Evolutionary conservation across 1,140 invertebrate genomes (phyloP), one percentile per base, ranked within the genome.

Genomic region (Dendroctonus ponderosae): DNA sequence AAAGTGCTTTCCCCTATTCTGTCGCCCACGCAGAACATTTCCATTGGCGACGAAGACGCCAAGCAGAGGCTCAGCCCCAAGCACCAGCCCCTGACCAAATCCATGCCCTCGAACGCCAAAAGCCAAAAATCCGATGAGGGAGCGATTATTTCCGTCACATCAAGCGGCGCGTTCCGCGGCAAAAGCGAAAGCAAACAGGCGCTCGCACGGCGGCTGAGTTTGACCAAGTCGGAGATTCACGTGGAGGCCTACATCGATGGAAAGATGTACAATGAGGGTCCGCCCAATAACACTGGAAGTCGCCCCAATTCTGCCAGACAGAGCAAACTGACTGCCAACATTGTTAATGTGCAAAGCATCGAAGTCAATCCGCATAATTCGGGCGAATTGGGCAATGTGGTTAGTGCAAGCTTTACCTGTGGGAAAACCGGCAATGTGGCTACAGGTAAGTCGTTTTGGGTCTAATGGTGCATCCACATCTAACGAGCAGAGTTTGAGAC

Each of bases 221-320:
- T 87, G 68, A 85, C 85, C 3, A 87, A 87, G 73, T 78, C 76
- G 0, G 77, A 77, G 59, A 69, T 79, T 26, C 76, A 77, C 39
- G 73, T 79, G 5, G 74, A 79, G 53, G 74, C 74, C 7, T 79
- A 77, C 44, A 72, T 75, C 7, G 75, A 72, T 59, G 70, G 68
- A 7, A 68, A 70, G 62, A 69, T 54, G 15, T 69, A 70, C 53
- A 68, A 49, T 56, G 71, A 72, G 54, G 52, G 54, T 8, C 43
- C 54, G 15, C 38, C 61, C 5, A 60, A 61, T 14, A 67, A 65
- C 5, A 52, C 38, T 7, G 37, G 41, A 6, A 57, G 46, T 5
- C 51, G 59, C 42, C 37, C 56, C 12, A 62, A 44, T 39, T 40
- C 43, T 38, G 68, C 54, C 14, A 67, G 62, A 53, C 44, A 60